A percentile compares a stretch with the other conserved stretches of the same genome.
Conservation (phyloP, 2,888 invertebrate genomes). For the Caenorhabditis panamensis region DNA sequence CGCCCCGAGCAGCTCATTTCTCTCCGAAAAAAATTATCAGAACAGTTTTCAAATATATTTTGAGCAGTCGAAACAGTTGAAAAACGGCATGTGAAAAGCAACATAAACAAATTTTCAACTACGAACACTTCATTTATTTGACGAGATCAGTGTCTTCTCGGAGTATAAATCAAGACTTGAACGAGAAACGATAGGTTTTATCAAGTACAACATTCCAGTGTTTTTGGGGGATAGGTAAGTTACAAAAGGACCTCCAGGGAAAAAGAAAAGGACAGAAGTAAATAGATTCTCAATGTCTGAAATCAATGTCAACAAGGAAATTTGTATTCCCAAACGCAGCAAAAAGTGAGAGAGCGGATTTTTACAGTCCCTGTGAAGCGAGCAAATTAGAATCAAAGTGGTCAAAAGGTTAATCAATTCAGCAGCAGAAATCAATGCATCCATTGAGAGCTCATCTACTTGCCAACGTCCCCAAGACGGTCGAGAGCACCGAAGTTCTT, state of each 20-base stretch:
- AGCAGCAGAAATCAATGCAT: neutral
- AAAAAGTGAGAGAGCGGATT: too few relatives aligned
- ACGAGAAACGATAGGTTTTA: neutral
- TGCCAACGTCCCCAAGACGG: slow-evolving; percentile 79
- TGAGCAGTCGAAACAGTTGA: neutral
- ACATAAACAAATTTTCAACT: neutral
- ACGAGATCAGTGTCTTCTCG: neutral
- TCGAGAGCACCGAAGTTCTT: slow-evolving; percentile 79
- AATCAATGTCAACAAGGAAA: too few relatives aligned
- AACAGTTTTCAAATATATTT: neutral
- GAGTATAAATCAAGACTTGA: neutral
- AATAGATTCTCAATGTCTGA: too few relatives aligned
- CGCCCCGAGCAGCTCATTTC: too few relatives aligned
- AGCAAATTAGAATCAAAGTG: neutral
- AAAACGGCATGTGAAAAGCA: neutral
- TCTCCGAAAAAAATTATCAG: too few relatives aligned
- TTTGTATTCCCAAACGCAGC: neutral
- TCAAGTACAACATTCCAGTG: slow-evolving; percentile 6
- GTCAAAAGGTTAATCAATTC: neutral
- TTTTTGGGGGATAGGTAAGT: neutral
- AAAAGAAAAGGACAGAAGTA: neutral
- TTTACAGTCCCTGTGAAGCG: neutral
- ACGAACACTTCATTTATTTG: neutral
- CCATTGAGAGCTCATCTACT: slow-evolving; percentile 32
- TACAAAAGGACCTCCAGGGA: neutral